These are phyloP conservation scores for Pan paniscus DNA, from an alignment of 2,113 vertebrate species.

Conservation along the genomic window DNA sequence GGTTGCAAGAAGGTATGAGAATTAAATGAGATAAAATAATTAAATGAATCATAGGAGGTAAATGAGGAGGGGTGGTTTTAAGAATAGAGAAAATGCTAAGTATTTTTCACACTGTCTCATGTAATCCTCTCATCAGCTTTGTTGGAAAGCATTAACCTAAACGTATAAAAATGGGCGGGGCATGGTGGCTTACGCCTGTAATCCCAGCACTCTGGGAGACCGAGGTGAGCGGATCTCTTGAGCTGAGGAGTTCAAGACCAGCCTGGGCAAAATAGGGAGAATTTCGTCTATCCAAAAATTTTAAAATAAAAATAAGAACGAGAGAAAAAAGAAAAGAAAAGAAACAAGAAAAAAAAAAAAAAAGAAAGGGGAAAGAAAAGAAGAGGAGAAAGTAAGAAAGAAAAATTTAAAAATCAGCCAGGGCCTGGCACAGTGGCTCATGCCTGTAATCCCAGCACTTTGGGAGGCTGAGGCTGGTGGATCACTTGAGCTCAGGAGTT, in stretches of 20 bases:
- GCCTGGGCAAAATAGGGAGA: no score
- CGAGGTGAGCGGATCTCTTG: neutral
- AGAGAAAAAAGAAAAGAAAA: no score
- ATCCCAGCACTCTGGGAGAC: neutral
- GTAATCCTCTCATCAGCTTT: neutral
- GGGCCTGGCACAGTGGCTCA: no score
- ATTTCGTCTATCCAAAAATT: no score
- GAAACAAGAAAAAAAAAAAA: no score
- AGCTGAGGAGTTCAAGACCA: neutral
- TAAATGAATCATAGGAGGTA: neutral
- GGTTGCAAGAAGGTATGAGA: neutral
- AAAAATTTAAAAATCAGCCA: no score
- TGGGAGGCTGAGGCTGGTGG: no score
- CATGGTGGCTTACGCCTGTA: neutral
- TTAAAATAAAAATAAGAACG: no score
- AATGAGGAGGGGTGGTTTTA: neutral
- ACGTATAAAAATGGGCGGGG: neutral
- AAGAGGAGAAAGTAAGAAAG: no score
- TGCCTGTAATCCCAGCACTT: no score
- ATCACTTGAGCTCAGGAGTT: no score
- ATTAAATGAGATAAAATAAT: neutral
- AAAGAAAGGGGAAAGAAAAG: no score
- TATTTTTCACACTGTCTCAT: neutral
- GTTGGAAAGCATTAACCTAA: neutral
- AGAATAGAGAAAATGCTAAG: neutral